A percentile compares a stretch with the other conserved stretches of the same genome.
Evolutionary conservation across 2,797 vertebrate genomes (phyloP).

Genomic region (Xerus rutilus): DNA sequence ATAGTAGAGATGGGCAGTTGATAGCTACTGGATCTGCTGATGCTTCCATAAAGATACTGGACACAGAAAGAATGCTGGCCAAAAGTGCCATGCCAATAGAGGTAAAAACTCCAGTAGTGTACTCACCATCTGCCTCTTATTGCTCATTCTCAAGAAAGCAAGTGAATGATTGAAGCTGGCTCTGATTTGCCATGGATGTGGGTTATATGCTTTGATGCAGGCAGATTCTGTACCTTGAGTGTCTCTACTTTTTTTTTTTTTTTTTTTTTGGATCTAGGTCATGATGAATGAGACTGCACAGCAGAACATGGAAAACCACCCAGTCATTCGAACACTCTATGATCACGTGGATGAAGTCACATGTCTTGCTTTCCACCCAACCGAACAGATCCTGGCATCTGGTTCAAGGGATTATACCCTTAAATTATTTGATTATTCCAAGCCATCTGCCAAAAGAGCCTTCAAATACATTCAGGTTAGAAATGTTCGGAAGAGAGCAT

Average conservation of each 20-base stretch:
- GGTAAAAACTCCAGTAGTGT: slow-evolving; percentile 84
- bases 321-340: slow-evolving; percentile 97
- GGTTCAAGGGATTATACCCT: slow-evolving; percentile 98
- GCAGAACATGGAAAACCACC: slow-evolving; percentile 99
- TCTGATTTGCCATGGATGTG: neutral
- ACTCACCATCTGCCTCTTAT: rapidly evolving
- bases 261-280: slow-evolving; percentile 89
- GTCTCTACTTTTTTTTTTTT: slow-evolving; percentile 34
- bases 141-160: rapidly evolving
- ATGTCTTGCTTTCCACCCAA: slow-evolving; percentile 97
- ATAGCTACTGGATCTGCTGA: slow-evolving; percentile 98
- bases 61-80: slow-evolving; percentile 98
- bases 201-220: neutral
- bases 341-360: slow-evolving; percentile 99
- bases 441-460: slow-evolving; percentile 98
- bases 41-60: slow-evolving; percentile 98
- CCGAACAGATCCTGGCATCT: slow-evolving; percentile 97
- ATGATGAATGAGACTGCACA: slow-evolving; percentile 99
- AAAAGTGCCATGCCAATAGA: slow-evolving; percentile 99
- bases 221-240: neutral
- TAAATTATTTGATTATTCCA: slow-evolving; percentile 99
- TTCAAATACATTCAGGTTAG: slow-evolving; percentile 98
- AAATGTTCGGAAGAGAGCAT: neutral
- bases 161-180: neutral
- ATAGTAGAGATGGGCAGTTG: slow-evolving; percentile 97